Conservation (phyloP, 2,797 vertebrate species). For the Uromys caudimaculatus region DNA sequence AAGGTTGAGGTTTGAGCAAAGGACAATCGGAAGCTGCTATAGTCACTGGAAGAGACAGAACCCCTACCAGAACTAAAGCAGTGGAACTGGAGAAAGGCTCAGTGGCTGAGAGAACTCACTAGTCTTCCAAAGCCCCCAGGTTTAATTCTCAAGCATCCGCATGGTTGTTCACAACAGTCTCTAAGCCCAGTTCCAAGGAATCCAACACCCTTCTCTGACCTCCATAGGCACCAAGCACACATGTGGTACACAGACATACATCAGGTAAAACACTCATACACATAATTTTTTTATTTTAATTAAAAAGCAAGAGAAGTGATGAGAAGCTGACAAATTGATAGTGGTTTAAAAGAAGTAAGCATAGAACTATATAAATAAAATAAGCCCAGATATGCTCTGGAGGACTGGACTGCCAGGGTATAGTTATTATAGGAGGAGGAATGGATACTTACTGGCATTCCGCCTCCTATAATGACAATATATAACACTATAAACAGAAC, state of each 20-base stretch:
- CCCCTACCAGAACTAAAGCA: background rate
- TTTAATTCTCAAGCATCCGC: background rate
- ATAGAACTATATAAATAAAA: slow-evolving; percentile 3
- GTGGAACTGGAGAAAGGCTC: background rate
- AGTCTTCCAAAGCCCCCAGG: background rate
- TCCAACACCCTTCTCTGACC: background rate
- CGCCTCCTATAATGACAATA: background rate
- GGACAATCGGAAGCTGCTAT: background rate
- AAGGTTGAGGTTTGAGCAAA: background rate
- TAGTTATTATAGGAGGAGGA: too few relatives aligned
- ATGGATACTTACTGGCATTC: background rate
- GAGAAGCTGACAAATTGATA: background rate
- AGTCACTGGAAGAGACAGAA: background rate
- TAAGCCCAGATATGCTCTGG: background rate
- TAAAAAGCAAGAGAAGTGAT: background rate
- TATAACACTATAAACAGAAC: background rate
- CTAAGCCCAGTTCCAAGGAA: background rate
- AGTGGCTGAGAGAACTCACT: background rate
- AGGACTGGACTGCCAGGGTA: background rate
- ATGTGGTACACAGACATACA: background rate
- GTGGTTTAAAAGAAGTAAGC: background rate
- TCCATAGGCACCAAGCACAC: background rate
- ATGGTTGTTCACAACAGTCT: background rate
- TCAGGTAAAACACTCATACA: background rate
- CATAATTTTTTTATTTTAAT: background rate